Evolutionary conservation across 2,113 vertebrate species (phyloP).

Genomic region (Nesogale talazaci): DNA sequence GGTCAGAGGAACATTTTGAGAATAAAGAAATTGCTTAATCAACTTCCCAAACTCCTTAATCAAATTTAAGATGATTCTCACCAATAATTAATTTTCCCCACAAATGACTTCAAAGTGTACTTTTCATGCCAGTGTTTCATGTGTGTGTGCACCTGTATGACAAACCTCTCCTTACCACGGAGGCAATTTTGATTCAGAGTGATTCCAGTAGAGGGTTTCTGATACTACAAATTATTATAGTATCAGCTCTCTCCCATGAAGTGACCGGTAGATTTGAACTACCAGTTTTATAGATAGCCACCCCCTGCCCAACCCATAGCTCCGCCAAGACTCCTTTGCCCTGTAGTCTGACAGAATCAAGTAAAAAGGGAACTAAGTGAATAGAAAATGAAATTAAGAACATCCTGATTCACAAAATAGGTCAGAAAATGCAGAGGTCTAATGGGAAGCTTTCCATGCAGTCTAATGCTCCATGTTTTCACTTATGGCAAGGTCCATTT

Average conservation of each 20-base stretch:
- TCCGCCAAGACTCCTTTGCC: constrained; percentile 33
- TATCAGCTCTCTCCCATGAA: too few species aligned
- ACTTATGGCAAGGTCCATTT: not conserved
- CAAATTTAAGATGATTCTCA: constrained; percentile 23
- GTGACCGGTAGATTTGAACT: too few species aligned
- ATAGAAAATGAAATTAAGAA: constrained; percentile 47
- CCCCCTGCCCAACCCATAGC: too few species aligned
- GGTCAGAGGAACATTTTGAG: not conserved
- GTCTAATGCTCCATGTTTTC: not conserved
- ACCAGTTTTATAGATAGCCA: too few species aligned
- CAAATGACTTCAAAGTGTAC: constrained; percentile 23
- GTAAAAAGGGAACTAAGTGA: constrained; percentile 31
- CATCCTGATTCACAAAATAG: not conserved
- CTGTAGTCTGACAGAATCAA: constrained; percentile 31
- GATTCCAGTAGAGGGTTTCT: too few species aligned
- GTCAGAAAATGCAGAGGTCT: constrained; percentile 35
- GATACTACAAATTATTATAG: too few species aligned
- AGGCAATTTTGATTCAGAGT: too few species aligned
- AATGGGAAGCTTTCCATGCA: not conserved
- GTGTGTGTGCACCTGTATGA: too few species aligned
- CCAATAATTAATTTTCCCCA: not conserved
- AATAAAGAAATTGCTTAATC: not conserved
- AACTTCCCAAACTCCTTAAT: not conserved
- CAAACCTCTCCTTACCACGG: too few species aligned
- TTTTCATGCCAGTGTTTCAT: not conserved